Evolutionary conservation across 2,888 invertebrate species (phyloP), one percentile per base, ranked within the genome.

Genomic region (Monoplex corrugatus): DNA sequence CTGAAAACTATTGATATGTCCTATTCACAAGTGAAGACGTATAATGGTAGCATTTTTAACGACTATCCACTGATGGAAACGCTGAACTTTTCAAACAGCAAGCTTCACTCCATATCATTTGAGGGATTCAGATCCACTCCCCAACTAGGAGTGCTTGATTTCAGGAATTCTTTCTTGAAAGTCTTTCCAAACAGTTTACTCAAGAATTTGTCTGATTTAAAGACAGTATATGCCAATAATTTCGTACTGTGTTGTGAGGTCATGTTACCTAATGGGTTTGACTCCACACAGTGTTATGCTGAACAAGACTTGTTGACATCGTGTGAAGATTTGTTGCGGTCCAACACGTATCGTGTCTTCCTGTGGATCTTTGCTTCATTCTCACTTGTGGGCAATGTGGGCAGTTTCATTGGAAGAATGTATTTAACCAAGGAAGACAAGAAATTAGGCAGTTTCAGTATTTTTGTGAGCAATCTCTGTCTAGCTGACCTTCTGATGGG

Each of bases 401-500:
- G 89, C 10, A 82, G 86, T 57, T 57, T 89, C 23, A 40, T 87
- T 5, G 57, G 32, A 13, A 86, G 89, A 63, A n/a, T 89, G 10
- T 50, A 86, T 23, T 10, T 86, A 38, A 57, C 35, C 38, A 78
- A 82, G 32, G 44, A 72, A 43, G 68, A 44, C 10, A 68, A 45
- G 16, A 44, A 83, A 32, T 38, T 84, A 35, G 84, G 50, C 35
- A 80, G 89, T 38, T 89, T 57, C 35, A 57, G 89, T 28, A 82
- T 87, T 35, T 87, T 91, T 19, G 90, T 91, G 28, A 83, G 89
- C 6, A 90, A 89, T 63, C 87, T 91, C 40, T 86, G 80, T n/a
- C 23, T 88, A 2, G 90, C 91, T 35, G 89, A 91, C 23, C 90
- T 92, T 43, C 89, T 90, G 3, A 93, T 93, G 93, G 93, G 93